phyloP scores from a whole-genome alignment of 2,113 vertebrate species.

The Meleagris gallopavo region DNA sequence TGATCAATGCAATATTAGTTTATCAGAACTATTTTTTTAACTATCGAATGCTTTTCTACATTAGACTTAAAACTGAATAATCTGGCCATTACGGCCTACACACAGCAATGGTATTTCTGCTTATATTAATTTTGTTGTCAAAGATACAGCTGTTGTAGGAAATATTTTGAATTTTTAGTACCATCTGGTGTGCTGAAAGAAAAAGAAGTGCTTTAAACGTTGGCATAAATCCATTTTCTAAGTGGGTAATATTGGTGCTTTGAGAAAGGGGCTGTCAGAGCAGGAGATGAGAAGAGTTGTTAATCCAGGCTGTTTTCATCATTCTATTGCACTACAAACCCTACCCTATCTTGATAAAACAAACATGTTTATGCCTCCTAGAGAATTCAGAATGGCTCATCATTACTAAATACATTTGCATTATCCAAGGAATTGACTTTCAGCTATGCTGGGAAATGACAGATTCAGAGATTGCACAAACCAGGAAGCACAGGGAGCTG shows the following conservation, averaged over 20 bases:
- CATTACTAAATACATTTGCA: not conserved
- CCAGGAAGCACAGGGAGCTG: not conserved
- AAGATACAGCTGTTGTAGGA: slow-evolving; percentile 84
- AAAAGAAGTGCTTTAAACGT: slow-evolving; percentile 68
- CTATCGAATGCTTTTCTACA: slow-evolving; percentile 48
- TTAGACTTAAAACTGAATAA: slow-evolving; percentile 65
- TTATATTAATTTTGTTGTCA: slow-evolving; percentile 86
- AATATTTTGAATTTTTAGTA: slow-evolving; percentile 81
- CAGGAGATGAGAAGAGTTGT: slow-evolving; percentile 50
- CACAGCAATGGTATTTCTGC: slow-evolving; percentile 41
- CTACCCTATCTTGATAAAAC: slow-evolving; percentile 27
- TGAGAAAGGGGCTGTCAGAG: slow-evolving; percentile 62
- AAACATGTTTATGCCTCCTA: slow-evolving; percentile 46
- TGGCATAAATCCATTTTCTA: slow-evolving; percentile 75
- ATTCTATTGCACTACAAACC: not conserved
- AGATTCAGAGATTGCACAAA: not conserved
- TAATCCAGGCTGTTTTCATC: slow-evolving; percentile 66
- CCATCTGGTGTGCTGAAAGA: slow-evolving; percentile 85
- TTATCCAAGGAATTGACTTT: not conserved
- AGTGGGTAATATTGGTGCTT: slow-evolving; percentile 74
- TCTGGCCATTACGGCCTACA: slow-evolving; percentile 65
- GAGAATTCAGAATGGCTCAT: not conserved
- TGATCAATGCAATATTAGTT: slow-evolving; percentile 26
- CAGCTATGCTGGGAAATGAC: not conserved
- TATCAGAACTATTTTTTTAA: slow-evolving; percentile 44